These are phyloP conservation scores for Oenanthe oenanthe DNA, from an alignment of 2,113 vertebrate genomes.

Conservation along the genomic window DNA sequence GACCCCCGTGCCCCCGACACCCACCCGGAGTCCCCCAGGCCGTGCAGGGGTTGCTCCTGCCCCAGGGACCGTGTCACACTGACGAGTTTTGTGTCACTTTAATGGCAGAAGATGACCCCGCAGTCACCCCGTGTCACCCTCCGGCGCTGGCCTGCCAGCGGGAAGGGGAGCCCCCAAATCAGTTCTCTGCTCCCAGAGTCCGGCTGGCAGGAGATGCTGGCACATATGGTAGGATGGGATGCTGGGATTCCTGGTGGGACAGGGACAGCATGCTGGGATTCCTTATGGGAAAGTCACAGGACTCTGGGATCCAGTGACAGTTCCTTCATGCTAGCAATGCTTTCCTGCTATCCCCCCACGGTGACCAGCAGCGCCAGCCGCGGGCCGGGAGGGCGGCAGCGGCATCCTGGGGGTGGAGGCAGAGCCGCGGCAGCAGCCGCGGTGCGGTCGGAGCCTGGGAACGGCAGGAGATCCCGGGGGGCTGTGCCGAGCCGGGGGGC, in stretches of 20 bases:
- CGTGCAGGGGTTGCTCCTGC: neutral
- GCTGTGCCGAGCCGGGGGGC: neutral
- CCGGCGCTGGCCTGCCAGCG: neutral
- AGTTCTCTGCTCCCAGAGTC: neutral
- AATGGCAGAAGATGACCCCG: neutral
- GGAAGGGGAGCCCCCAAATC: neutral
- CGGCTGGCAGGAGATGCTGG: neutral
- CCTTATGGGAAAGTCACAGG: neutral
- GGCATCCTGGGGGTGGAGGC: fast-evolving
- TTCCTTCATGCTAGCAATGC: neutral
- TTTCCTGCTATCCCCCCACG: neutral
- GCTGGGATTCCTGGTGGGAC: neutral
- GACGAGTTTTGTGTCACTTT: neutral
- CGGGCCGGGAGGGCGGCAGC: neutral
- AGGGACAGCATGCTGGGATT: neutral
- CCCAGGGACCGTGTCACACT: neutral
- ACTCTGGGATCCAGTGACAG: neutral
- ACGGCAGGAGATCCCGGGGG: neutral
- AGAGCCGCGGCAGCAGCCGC: neutral
- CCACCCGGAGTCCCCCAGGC: neutral
- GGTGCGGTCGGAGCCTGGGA: fast-evolving
- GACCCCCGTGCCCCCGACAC: fast-evolving
- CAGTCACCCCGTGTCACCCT: neutral
- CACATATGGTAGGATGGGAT: neutral
- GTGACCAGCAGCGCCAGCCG: neutral